Evolutionary conservation across 2,888 invertebrate species (phyloP), one percentile per base, ranked within the genome.

Genomic region (Cylindroiulus punctatus): DNA sequence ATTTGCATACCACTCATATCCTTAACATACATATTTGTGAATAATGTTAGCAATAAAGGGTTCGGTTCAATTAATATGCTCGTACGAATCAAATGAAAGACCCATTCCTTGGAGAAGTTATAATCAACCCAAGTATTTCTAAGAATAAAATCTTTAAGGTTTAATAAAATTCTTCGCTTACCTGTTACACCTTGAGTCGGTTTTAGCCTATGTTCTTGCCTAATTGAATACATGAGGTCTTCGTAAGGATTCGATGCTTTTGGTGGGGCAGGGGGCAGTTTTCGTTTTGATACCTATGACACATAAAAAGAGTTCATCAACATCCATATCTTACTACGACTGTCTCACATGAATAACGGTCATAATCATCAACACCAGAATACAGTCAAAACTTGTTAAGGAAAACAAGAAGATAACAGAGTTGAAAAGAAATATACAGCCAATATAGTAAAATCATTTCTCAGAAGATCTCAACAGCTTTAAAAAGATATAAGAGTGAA

Each of bases 231-330:
- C 92, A 97, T 94, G 44, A 97, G 93, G 89, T 94, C 94, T 91
- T 97, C 97, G 88, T 96, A 93, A 0, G 97, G 95, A 19, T 96
- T 96, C 86, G 94, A 93, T 88, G 94, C 94, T 88, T 94, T 93
- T 47, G 94, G 93, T 3, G 91, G 91, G 82, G 89, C 88, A 26
- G 96, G 96, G 85, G 95, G 94, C 89, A 97, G 91, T 90, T 96
- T 95, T 87, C 97, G 93, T 90, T 97, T 96, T 85, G 96, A 95
- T 85, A 95, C 97, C 96, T 95, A 30, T n/a, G n/a, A n/a, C n/a
- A n/a, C n/a, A n/a, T n/a, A n/a, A n/a, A n/a, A n/a, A n/a, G n/a
- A n/a, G n/a, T n/a, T n/a, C n/a, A n/a, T n/a, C n/a, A n/a, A n/a
- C n/a, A n/a, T n/a, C n/a, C 7, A 42, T 82, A n/a, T 40, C 42